Base-by-base conservation (phyloP, 1,140 invertebrate species). In the Ylistrum balloti region DNA sequence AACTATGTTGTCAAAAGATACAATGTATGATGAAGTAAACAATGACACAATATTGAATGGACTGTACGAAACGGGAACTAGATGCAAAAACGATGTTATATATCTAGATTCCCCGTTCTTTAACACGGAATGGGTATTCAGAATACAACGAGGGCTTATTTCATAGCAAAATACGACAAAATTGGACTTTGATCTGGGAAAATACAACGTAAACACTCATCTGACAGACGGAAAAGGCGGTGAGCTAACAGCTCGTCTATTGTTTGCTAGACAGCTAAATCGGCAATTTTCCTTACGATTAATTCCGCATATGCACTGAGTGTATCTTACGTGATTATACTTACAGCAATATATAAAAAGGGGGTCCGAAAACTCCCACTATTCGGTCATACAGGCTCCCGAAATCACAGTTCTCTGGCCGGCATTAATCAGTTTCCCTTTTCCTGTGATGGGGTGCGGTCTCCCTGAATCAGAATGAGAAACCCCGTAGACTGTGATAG, bases 371-470 rank as follows among this genome's bases (percentile, higher is more conserved):
- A 88, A 88, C 88, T 88, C 56, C 90, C 88, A 15, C 89, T 89
- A 91, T 87, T 89, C 87, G 33, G 88, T 89, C 90, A 91, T 91
- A 87, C n/a, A 91, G 90, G 85, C 88, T 74, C 86, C 74, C 85
- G 85, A 45, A 88, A 89, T 89, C 88, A 87, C 86, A 85, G 87
- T 87, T 87, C 88, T 91, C 89, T 86, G 86, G 86, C 90, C 90
- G 90, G 90, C 90, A 91, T 91, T 88, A 87, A 88, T 91, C 41
- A 89, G 85, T 91, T 48, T 89, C 86, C 89, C 85, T 91, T 88
- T 91, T 88, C 90, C 88, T 88, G 86, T 89, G 89, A 90, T 89
- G 90, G 93, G 93, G 93, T 94, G 93, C 93, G 93, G 93, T 93
- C 92, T 92, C 93, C 90, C 92, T 93, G 90, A 90, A 87, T 91